Base-by-base conservation (phyloP, 2,797 vertebrate species). In the Naso thynnoides region DNA sequence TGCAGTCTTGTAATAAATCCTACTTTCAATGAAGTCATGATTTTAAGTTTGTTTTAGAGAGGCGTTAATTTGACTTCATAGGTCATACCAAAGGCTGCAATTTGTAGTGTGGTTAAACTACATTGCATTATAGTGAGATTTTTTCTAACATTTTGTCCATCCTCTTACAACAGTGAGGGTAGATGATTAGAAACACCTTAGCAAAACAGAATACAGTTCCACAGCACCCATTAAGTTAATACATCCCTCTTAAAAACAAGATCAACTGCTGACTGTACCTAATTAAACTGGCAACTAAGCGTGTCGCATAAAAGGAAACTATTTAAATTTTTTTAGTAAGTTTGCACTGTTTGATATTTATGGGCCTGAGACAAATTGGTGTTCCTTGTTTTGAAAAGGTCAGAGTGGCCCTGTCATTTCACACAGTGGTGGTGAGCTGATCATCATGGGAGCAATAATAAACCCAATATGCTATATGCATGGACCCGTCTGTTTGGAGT, bases 361-460 rank as follows among this genome's bases (percentile, higher is more conserved):
- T n/a, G n/a, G n/a, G n/a, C 54, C 23, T 11, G 11, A 70, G 61
- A 58, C 27, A 39, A 33, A 64, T 15, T 21, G 7, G 15, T 57
- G 52, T 31, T 45, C 24, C 33, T 67, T 19, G 2, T 39, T 50
- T 65, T 61, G n/a, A 31, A 64, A 69, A 56, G 41, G 31, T 76
- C 48, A 36, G 16, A 36, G 23, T 24, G 19, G 5, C 44, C 23
- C 54, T 26, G 56, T 66, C 42, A 57, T 64, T 39, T 60, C 65
- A 68, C 56, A 45, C 24, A 63, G 9, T 38, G 36, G 33, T 68
- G 66, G 42, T 33, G 5, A 49, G 39, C 23, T 48, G 29, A 5
- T 33, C 27, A 67, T 77, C 50, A 55, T 41, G 42, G 14, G 24
- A 31, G 49, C 8, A 6, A 45, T 70, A 48, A 61, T 24, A 47